A percentile compares a stretch with the other conserved stretches of the same genome.
phyloP scores from a whole-genome alignment of 2,888 invertebrate genomes.

The Altica lythri region DNA sequence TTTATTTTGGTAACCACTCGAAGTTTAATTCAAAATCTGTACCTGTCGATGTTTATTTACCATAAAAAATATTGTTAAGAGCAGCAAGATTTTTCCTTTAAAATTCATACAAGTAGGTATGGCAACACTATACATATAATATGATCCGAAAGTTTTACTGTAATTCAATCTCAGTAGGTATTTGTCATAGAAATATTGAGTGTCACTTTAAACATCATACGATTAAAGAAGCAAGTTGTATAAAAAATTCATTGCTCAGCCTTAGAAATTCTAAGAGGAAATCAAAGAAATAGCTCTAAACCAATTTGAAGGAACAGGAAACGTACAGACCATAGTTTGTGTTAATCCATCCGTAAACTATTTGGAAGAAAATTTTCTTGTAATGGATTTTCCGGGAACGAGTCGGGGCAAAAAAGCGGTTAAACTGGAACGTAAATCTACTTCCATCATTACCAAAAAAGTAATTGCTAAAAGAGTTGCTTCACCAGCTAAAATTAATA shows the following conservation, averaged over 20 bases:
- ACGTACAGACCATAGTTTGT: slow-evolving; percentile 95
- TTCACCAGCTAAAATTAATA: slow-evolving; percentile 38
- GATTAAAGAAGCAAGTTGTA: slow-evolving; percentile 72
- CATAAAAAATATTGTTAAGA: no score
- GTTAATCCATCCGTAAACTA: slow-evolving; percentile 91
- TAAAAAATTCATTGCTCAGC: slow-evolving; percentile 96
- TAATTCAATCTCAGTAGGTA: no score
- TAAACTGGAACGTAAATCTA: slow-evolving; percentile 63
- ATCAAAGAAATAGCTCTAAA: slow-evolving; percentile 77
- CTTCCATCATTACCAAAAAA: slow-evolving; percentile 49
- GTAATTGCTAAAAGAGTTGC: slow-evolving; percentile 35
- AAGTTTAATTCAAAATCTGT: no score
- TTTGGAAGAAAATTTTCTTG: slow-evolving; percentile 89
- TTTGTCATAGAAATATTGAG: no score
- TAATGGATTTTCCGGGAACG: slow-evolving; percentile 96
- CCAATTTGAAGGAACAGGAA: slow-evolving; percentile 94
- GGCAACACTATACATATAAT: no score
- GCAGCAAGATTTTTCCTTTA: no score
- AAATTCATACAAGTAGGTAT: no score
- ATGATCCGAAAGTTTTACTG: no score
- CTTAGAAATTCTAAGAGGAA: slow-evolving; percentile 91
- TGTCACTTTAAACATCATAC: no score
- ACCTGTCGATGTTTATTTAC: no score
- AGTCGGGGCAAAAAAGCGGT: slow-evolving; percentile 91
- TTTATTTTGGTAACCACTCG: no score